Evolutionary conservation across 2,797 vertebrate genomes (phyloP).

Genomic region (Myiotriccus ornatus): DNA sequence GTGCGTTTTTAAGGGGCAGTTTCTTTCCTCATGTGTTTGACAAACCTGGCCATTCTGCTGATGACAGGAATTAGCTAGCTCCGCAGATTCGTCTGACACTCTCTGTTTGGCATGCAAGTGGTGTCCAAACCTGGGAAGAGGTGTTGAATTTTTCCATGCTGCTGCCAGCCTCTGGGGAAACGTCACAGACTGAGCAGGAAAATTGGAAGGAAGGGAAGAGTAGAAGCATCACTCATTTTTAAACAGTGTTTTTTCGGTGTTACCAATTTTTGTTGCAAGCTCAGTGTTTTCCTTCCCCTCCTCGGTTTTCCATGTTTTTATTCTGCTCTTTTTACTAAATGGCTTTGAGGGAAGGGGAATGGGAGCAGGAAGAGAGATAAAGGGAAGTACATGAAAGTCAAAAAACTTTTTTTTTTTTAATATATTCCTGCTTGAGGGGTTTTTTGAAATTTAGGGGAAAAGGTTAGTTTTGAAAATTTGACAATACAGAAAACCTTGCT

Average conservation of each 20-base stretch:
- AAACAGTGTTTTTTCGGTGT: background rate
- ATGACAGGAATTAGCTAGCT: background rate
- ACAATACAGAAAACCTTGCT: background rate
- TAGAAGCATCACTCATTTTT: background rate
- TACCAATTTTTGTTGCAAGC: background rate
- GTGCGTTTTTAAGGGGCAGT: background rate
- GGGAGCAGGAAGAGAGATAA: background rate
- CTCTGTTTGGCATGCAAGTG: background rate
- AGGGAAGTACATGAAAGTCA: background rate
- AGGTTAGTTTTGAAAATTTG: background rate
- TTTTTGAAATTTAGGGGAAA: background rate
- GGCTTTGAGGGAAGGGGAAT: background rate
- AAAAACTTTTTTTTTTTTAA: background rate
- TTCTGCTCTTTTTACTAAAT: background rate
- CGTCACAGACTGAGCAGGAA: background rate
- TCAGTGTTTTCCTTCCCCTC: background rate
- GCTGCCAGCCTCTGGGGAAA: background rate
- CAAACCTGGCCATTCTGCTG: background rate
- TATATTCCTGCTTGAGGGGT: background rate
- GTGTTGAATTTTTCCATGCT: conserved; percentile 1
- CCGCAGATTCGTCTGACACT: background rate
- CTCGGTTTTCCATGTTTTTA: background rate
- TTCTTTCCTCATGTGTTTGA: background rate
- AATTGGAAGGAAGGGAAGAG: background rate
- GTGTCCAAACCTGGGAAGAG: background rate